Base-by-base conservation (phyloP, 1,140 invertebrate genomes). In the Notospermus geniculatus region DNA sequence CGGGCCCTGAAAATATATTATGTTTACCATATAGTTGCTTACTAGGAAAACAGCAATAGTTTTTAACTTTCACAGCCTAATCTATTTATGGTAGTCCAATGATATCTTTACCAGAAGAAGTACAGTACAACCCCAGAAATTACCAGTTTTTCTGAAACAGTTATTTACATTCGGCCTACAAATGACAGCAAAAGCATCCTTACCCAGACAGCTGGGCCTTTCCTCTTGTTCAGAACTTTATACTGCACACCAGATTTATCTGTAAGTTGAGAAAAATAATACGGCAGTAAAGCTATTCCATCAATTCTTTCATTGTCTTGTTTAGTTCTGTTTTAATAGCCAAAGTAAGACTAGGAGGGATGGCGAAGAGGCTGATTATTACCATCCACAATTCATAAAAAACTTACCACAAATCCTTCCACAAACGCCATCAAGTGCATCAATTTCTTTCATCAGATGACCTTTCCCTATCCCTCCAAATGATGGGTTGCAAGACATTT, bases 381-480 rank as follows among this genome's bases (percentile, higher is more conserved):
- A 88, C 83, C 76, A 87, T 90, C 69, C 90, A 91, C n/a, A n/a
- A n/a, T n/a, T 65, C 89, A 87, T 36, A 91, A 84, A 46, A 32
- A 27, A 89, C 45, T 86, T 74, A 84, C 93, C 94, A 83, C 92
- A 96, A 46, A 95, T 90, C 67, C 88, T 83, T 15, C 84, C 84
- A 84, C 91, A 95, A 11, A 97, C 71, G 22, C 94, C 94, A 84
- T 94, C 94, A 0, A 97, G 78, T 17, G 94, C 94, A 83, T 97
- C 94, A 25, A 97, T 82, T 85, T 97, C 94, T 77, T 86, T 86
- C 85, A 97, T 91, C 43, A 97, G 81, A 83, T 97, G 92, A 0
- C 93, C 94, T 84, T 97, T 97, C 1, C 94, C 94, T 69, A 97
- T 94, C 23, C 94, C 94, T 56, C 94, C 94, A 83, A 97, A 97